Base-by-base conservation (phyloP, 2,113 vertebrate species). In the Python bivittatus region DNA sequence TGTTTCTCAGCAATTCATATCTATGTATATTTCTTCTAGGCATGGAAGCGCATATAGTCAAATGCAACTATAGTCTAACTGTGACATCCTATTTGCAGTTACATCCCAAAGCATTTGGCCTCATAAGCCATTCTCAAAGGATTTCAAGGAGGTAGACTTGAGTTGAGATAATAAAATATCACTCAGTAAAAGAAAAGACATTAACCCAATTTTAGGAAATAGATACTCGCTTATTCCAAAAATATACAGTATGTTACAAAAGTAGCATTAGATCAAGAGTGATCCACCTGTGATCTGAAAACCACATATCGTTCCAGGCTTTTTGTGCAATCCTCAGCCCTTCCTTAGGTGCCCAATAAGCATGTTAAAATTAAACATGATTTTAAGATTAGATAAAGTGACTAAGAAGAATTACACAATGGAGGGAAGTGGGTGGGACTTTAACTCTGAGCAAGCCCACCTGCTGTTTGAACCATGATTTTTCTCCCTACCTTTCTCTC, bases 81-180 rank as follows among this genome's bases (percentile, higher is more conserved):
- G 42, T 88, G 95, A 93, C 84, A n/a, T 2, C 3, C 61, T 87
- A 33, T 53, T 84, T 95, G 85, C 88, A 94, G 54, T 79, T 93
- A 91, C 22, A 84, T 88, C 93, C 90, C 54, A 92, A 91, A 95
- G 92, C 95, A 91, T 92, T n/a, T 23, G 48, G 72, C 92, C 94
- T 93, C 0, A 38, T 87, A 88, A 87, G 91, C 33, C 57, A 68
- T n/a, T 88, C 15, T 9, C 89, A 92, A 96, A 54, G 58, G 33
- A 61, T 93, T 91, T 95, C 91, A 95, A 90, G 93, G 93, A 61
- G 33, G 89, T 83, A 89, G 53, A 58, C 57, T 56, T 53, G 61
- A 92, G 42, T 91, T 83, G 72, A 91, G 95, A 57, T 38, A 93
- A 60, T 33, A 92, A 92, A 86, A 27, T 86, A 54, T 86, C 27